Conservation (phyloP, 1,140 invertebrate species). For the Portunus trituberculatus region DNA sequence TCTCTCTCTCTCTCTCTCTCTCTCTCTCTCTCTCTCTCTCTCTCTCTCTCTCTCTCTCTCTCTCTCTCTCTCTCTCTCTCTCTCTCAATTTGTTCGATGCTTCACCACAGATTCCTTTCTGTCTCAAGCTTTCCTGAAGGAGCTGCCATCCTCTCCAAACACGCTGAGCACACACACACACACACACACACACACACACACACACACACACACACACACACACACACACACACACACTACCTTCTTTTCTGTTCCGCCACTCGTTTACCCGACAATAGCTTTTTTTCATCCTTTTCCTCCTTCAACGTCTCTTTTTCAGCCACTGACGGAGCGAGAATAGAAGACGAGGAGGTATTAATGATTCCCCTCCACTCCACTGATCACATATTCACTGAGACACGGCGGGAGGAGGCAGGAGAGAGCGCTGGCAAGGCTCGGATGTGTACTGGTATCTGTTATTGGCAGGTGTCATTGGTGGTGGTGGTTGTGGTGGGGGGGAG, state of each 20-base stretch:
- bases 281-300: neutral
- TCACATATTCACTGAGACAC: too few species aligned
- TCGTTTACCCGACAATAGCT: neutral
- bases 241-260: neutral
- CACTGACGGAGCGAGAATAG: neutral
- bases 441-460: neutral
- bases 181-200: too few species aligned
- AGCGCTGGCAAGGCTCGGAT: too few species aligned
- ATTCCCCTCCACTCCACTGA: neutral
- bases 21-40: conserved; percentile 32
- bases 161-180: too few species aligned
- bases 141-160: too few species aligned
- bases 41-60: conserved; percentile 27
- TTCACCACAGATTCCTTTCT: neutral
- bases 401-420: too few species aligned
- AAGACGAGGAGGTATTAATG: neutral
- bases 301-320: neutral
- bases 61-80: conserved; percentile 36
- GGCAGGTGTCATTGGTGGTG: neutral
- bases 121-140: neutral
- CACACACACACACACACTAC: neutral
- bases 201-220: too few species aligned
- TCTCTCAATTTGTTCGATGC: neutral
- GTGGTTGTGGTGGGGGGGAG: neutral
- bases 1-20: conserved; percentile 23